phyloP scores from a whole-genome alignment of 53 echinoderm and acorn worm genomes.

The Hippasteria phrygiana region DNA sequence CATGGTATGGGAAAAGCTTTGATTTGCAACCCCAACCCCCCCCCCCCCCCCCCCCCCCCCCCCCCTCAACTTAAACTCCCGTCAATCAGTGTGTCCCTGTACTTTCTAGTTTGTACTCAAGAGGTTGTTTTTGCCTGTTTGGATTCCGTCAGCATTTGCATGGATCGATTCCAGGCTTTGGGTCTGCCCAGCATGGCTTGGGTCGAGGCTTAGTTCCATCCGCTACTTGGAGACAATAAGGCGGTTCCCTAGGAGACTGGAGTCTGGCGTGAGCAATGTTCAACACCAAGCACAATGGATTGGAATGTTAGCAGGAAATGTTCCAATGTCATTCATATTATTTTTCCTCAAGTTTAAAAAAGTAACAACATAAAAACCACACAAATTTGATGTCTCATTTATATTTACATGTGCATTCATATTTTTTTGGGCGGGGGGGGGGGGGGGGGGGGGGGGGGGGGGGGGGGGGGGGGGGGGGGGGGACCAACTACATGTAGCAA shows the following conservation, averaged over 20 bases:
- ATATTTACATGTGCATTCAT: too few species aligned
- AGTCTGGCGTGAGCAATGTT: neutral
- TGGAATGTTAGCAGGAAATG: neutral
- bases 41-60: neutral
- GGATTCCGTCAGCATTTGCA: neutral
- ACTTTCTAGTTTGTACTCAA: neutral
- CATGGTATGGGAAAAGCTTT: neutral
- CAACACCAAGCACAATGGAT: neutral
- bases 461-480: too few species aligned
- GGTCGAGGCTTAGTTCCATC: neutral
- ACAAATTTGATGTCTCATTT: too few species aligned
- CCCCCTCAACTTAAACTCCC: neutral
- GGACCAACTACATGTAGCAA: too few species aligned
- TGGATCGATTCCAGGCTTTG: constrained; percentile 2
- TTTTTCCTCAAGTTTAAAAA: too few species aligned
- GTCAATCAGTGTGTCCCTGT: neutral
- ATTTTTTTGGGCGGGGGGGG: too few species aligned
- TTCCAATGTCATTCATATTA: too few species aligned
- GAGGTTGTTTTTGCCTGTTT: neutral
- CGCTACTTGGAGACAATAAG: neutral
- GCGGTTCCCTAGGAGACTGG: neutral
- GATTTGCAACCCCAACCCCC: neutral
- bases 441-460: too few species aligned
- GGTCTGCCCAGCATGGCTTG: neutral
- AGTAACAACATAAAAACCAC: neutral